Percentiles rank a stretch among this genome's conserved stretches.
Conservation (phyloP, 2,797 vertebrate genomes). For the Macrochelys suwanniensis region DNA sequence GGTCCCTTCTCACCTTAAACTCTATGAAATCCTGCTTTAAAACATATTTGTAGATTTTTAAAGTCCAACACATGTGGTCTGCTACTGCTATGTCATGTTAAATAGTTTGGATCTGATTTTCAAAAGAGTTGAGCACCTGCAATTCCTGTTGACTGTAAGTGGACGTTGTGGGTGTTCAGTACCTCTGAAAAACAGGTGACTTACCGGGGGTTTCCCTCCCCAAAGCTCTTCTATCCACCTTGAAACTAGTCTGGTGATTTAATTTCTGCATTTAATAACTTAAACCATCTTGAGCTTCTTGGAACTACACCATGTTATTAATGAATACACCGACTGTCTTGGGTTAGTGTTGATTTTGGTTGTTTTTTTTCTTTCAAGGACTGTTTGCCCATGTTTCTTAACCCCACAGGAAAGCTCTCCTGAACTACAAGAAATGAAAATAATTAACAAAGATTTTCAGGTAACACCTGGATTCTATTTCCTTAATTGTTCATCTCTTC, state of each 20-base stretch:
- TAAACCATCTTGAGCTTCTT: background rate
- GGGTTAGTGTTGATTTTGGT: constrained; percentile 10
- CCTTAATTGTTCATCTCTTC: background rate
- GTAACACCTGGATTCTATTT: constrained; percentile 72
- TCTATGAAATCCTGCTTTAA: background rate
- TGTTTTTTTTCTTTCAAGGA: constrained; percentile 78
- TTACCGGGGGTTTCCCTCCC: background rate
- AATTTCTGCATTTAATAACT: background rate
- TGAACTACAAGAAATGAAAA: constrained; percentile 86
- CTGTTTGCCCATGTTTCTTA: constrained; percentile 87
- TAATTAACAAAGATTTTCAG: constrained; percentile 91
- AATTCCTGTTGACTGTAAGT: background rate
- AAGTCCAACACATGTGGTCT: accelerated
- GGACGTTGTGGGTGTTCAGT: background rate
- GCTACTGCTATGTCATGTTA: background rate
- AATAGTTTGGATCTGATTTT: background rate
- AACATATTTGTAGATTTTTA: background rate
- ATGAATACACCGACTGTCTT: background rate
- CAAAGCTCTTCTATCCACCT: background rate
- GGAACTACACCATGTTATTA: background rate
- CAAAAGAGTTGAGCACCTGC: background rate
- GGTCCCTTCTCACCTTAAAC: background rate
- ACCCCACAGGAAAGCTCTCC: constrained; percentile 80
- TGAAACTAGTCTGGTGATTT: background rate
- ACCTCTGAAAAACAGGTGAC: background rate